Conservation (phyloP, 2,797 vertebrate genomes). For the Melanotaenia boesemani region DNA sequence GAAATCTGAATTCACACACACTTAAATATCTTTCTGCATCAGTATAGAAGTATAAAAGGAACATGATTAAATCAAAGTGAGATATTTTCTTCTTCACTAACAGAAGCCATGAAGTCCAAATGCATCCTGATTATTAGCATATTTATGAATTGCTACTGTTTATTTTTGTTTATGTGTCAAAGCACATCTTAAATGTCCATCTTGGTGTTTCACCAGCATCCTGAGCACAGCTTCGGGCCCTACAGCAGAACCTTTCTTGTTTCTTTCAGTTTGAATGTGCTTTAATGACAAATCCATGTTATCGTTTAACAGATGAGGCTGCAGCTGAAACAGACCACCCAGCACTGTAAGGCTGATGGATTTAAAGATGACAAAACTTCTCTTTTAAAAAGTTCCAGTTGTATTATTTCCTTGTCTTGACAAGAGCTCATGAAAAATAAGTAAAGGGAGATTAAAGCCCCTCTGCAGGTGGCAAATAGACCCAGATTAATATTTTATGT, state of each 20-base stretch:
- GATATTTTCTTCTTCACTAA: background rate
- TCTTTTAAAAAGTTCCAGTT: background rate
- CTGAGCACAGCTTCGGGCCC: background rate
- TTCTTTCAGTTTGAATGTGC: background rate
- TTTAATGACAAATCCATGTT: background rate
- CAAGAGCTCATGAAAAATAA: background rate
- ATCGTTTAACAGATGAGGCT: background rate
- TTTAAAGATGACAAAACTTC: too few species aligned
- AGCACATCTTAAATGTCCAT: background rate
- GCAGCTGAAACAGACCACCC: background rate
- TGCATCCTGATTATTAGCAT: background rate
- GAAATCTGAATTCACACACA: background rate
- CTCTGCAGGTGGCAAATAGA: background rate
- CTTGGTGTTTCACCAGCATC: background rate
- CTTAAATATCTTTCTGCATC: background rate
- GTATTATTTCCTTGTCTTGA: slow-evolving; percentile 1
- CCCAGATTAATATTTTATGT: slow-evolving; percentile 22
- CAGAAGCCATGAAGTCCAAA: background rate
- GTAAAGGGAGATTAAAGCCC: background rate
- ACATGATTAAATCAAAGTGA: background rate
- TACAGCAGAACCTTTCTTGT: background rate
- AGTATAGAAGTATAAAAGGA: background rate
- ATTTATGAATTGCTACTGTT: background rate
- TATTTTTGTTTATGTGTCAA: background rate
- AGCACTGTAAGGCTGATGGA: background rate